Base-by-base conservation (phyloP, 2,888 invertebrate species). In the Limnephilus rhombicus region DNA sequence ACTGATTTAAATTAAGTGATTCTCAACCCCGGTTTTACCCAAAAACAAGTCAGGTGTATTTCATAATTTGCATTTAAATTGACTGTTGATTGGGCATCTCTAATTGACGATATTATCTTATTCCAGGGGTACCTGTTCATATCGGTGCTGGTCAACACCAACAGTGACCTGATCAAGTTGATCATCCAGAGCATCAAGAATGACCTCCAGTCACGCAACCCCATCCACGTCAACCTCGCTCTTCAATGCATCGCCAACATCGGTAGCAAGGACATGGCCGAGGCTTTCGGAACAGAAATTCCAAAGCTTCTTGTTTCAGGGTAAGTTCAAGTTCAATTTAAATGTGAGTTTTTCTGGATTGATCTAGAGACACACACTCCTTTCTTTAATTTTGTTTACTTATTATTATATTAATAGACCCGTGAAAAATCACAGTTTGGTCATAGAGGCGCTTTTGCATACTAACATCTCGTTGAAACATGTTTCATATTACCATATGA, bases 261-360 rank as follows among this genome's bases (percentile, higher is more conserved):
- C 95, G 99, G 99, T 92, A 99, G 99, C 95, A 98, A 98, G 94
- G 99, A 99, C 95, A 99, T 99, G 99, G 99, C 99, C n/a, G 99
- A 99, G 95, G 99, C 99, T 86, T 99, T 99, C 96, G 98, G 99
- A 91, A 98, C 98, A 94, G 99, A 99, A 95, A 99, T 99, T 95
- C 99, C 99, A 93, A 99, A 99, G 95, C 97, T 99, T 91, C 97
- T 99, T 94, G 99, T 99, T 80, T 99, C 99, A 93, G 99, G 99
- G 98, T 98, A 96, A 45, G 49, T 90, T 49, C 0, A 15, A 34
- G 92, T 31, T 7, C 24, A 68, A 68, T 68, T 18, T 68, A 68
- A 68, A 24, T 4, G 18, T 24, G 24, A 68, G 18, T 68, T 83
- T 83, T 83, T 0, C 31, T 29, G 15, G 24, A 29, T 83, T 15